A percentile compares a stretch with the other conserved stretches of the same genome.
These are phyloP conservation scores for Arenaria interpres DNA, from an alignment of 2,113 vertebrate genomes.

Conservation along the genomic window DNA sequence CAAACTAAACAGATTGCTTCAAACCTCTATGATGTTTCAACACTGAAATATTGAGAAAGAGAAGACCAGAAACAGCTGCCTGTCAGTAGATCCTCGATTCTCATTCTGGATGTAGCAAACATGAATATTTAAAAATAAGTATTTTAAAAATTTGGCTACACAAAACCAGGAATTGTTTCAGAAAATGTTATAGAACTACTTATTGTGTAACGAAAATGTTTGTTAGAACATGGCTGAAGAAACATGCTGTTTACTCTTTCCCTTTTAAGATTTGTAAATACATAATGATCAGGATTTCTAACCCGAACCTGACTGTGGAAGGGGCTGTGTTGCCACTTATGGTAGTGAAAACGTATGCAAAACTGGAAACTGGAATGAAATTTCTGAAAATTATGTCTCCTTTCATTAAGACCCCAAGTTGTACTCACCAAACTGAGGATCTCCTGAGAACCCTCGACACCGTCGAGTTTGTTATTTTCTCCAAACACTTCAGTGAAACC, in stretches of 20 bases:
- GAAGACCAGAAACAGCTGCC: neutral
- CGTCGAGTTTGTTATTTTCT: neutral
- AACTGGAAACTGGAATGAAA: neutral
- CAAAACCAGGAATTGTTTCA: neutral
- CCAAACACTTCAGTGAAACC: neutral
- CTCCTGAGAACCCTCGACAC: neutral
- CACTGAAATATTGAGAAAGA: neutral
- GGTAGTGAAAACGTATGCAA: neutral
- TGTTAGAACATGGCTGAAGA: neutral
- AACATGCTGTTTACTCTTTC: neutral
- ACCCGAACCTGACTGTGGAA: neutral
- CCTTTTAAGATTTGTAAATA: neutral
- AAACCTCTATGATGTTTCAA: neutral
- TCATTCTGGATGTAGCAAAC: neutral
- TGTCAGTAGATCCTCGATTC: neutral
- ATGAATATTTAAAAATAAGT: neutral
- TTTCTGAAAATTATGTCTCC: neutral
- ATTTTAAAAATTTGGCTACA: neutral
- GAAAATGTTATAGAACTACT: neutral
- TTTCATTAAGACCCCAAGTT: neutral
- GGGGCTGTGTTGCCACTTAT: neutral
- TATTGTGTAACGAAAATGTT: rapidly evolving
- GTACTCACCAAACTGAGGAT: neutral
- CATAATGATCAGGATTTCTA: neutral
- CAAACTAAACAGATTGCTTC: neutral